These are phyloP conservation scores for Anastatus disparis DNA, from an alignment of 1,140 invertebrate genomes.

Conservation along the genomic window DNA sequence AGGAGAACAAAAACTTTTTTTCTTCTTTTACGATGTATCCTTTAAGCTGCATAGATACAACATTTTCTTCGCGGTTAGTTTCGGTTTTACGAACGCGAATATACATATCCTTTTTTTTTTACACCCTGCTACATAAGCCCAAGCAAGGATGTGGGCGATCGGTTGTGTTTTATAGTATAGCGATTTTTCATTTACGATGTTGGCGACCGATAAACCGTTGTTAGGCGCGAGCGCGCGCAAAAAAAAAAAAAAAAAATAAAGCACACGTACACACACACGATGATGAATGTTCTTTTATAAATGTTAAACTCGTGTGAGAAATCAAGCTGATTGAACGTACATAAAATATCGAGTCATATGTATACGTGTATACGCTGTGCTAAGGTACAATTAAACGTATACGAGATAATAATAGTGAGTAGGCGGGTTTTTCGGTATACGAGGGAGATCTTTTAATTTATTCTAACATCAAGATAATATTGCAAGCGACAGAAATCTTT, in stretches of 20 bases:
- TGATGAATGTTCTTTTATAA: conserved; percentile 34
- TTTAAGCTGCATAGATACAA: neutral
- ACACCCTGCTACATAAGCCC: neutral
- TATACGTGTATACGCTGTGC: too few species aligned
- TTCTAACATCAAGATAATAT: conserved; percentile 24
- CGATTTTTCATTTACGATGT: conserved; percentile 28
- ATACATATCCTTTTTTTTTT: neutral
- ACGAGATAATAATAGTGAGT: conserved; percentile 16
- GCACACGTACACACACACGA: too few species aligned
- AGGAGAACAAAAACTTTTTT: too few species aligned
- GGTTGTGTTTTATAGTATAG: conserved; percentile 11
- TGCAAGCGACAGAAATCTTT: conserved; percentile 8
- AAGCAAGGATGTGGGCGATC: conserved; percentile 15
- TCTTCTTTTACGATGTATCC: conserved; percentile 1
- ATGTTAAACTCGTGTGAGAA: conserved; percentile 25
- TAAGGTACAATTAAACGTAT: neutral
- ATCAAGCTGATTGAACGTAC: neutral
- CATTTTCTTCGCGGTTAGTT: neutral
- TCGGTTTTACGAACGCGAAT: too few species aligned
- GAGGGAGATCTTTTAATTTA: conserved; percentile 12
- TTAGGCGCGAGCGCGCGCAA: too few species aligned
- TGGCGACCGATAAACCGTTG: neutral
- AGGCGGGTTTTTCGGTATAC: too few species aligned
- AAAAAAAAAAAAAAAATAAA: too few species aligned
- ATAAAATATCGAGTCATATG: neutral